phyloP scores from a whole-genome alignment of 1,140 invertebrate genomes.

The Globodera rostochiensis region DNA sequence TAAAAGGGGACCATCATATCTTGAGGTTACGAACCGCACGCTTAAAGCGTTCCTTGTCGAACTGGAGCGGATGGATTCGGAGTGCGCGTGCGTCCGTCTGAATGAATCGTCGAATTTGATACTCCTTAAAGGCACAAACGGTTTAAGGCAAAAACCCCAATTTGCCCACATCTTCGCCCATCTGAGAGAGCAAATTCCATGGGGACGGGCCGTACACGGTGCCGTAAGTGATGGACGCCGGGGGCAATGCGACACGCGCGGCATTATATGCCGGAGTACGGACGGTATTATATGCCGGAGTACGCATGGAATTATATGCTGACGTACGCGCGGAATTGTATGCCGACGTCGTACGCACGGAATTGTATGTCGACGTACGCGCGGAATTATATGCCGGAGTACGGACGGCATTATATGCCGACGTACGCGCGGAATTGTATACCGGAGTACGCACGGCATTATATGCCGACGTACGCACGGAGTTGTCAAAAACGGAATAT shows the following conservation, averaged over 20 bases:
- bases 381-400: too few species aligned
- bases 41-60: constrained; percentile 37
- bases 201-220: background rate
- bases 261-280: too few species aligned
- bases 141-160: background rate
- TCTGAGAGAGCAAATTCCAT: background rate
- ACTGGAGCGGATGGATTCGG: constrained; percentile 22
- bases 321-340: too few species aligned
- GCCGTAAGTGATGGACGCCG: background rate
- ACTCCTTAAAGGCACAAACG: background rate
- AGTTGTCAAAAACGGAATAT: background rate
- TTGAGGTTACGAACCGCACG: constrained; percentile 19
- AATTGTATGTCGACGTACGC: too few species aligned
- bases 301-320: too few species aligned
- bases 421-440: too few species aligned
- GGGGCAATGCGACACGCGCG: background rate
- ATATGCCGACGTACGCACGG: too few species aligned
- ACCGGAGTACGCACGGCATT: too few species aligned
- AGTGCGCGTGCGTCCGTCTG: background rate
- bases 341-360: too few species aligned
- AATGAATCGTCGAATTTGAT: constrained; percentile 26
- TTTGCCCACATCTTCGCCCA: constrained; percentile 7
- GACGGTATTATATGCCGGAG: too few species aligned
- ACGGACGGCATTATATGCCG: too few species aligned
- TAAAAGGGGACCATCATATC: too few species aligned